These are phyloP conservation scores for Brachyhypopomus occidentalis DNA, from an alignment of 2,113 vertebrate species.

Conservation along the genomic window DNA sequence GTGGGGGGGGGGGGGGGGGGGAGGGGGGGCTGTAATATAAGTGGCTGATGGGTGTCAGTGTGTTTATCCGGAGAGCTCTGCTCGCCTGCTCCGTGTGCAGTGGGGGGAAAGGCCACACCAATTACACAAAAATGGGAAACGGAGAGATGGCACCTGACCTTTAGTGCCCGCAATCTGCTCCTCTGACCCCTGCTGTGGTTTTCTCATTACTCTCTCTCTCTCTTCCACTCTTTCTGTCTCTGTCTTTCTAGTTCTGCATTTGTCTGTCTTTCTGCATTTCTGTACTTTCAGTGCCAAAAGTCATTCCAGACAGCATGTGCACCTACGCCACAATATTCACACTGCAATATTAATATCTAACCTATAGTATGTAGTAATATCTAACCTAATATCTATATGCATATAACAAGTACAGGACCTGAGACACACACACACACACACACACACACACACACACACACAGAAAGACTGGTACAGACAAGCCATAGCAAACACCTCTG, in stretches of 20 bases:
- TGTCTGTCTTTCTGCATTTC: background rate
- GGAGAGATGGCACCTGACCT: slow-evolving; percentile 54
- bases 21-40: background rate
- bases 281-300: background rate
- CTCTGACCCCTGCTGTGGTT: background rate
- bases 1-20: background rate
- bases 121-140: slow-evolving; percentile 50
- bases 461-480: background rate
- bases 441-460: no score
- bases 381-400: no score
- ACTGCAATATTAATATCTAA: background rate
- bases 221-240: background rate
- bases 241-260: background rate
- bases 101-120: slow-evolving; percentile 54
- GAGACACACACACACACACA: no score
- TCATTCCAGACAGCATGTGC: background rate
- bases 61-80: slow-evolving; percentile 52
- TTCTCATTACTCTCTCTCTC: background rate
- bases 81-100: slow-evolving; percentile 39
- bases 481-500: background rate
- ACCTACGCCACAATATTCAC: background rate
- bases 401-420: no score
- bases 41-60: slow-evolving; percentile 31
- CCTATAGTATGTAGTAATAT: background rate
- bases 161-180: slow-evolving; percentile 42